Evolutionary conservation across 2,888 invertebrate genomes (phyloP).

Genomic region (Notodonta dromedarius): DNA sequence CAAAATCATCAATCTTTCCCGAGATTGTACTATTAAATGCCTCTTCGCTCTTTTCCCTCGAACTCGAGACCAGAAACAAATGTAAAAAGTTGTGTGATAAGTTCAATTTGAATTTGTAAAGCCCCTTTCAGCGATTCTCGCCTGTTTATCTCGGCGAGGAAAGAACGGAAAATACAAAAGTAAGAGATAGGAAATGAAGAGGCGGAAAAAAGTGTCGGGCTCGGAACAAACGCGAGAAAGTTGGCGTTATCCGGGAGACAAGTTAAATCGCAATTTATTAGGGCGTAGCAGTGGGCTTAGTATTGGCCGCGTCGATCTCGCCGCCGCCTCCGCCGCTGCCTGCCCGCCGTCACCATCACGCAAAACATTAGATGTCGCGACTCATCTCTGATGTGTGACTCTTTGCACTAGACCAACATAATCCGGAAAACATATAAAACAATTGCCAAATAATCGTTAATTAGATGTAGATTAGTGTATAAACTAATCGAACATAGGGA

Average conservation of each 20-base stretch:
- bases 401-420: no score
- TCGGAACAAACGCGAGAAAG: constrained; percentile 82
- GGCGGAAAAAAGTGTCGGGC: constrained; percentile 84
- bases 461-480: no score
- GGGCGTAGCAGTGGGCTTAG: constrained; percentile 79
- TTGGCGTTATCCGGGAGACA: constrained; percentile 84
- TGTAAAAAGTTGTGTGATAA: constrained; percentile 85
- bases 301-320: constrained; percentile 47
- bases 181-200: constrained; percentile 85
- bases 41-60: constrained; percentile 82
- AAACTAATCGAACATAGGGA: no score
- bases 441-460: no score
- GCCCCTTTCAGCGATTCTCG: constrained; percentile 84
- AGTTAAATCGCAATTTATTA: constrained; percentile 85
- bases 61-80: constrained; percentile 84
- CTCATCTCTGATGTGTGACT: neutral
- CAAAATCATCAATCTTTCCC: constrained; percentile 84
- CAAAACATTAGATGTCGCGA: neutral
- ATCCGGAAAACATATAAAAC: no score
- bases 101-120: constrained; percentile 85
- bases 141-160: constrained; percentile 82
- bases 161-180: constrained; percentile 83
- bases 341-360: constrained; percentile 11
- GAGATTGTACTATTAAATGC: constrained; percentile 84
- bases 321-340: constrained; percentile 33